Evolutionary conservation across 2,113 vertebrate genomes (phyloP), one percentile per base, ranked within the genome.

Genomic region (Neolamprologus brichardi): DNA sequence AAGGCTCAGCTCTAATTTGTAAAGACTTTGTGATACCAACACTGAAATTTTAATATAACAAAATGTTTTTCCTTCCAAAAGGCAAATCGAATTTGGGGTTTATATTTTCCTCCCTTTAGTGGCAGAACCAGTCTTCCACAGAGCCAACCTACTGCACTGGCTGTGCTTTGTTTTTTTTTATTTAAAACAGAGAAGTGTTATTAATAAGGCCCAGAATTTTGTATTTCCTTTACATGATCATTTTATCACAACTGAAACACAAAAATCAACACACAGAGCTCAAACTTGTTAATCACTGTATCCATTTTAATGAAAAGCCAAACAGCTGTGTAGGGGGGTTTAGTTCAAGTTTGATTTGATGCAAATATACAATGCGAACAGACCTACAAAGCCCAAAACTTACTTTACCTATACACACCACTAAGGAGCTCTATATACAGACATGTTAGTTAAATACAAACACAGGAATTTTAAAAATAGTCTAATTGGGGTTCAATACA

Each of bases 311-410:
- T 95, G 91, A 91, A 95, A 96, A 94, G 91, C 93, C 53, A 95
- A 95, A 95, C 86, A 94, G 92, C 88, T 88, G 87, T 92, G 88
- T 90, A 82, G 75, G 93, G 89, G 89, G 92, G 84, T 92, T 85
- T 87, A 83, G 84, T 93, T 90, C 85, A 90, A 93, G 28, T 92
- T 93, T 58, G 82, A 88, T 91, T 90, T 91, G 94, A 92, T 94
- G 92, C 95, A 95, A 95, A 96, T 96, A 77, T 96, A 96, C 94
- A 96, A 89, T 93, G 95, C 91, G 80, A 94, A 96, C 91, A 95
- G 84, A 95, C 89, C 91, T 93, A 94, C 87, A 92, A 93, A 90
- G 92, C 88, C 85, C 91, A 84, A 92, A 83, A 91, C 84, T 80
- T 64, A 94, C 85, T 85, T 87, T 62, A 84, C 82, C 88, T 94